These are phyloP conservation scores for Vireo griseus DNA, from an alignment of 2,797 vertebrate species.

Conservation along the genomic window DNA sequence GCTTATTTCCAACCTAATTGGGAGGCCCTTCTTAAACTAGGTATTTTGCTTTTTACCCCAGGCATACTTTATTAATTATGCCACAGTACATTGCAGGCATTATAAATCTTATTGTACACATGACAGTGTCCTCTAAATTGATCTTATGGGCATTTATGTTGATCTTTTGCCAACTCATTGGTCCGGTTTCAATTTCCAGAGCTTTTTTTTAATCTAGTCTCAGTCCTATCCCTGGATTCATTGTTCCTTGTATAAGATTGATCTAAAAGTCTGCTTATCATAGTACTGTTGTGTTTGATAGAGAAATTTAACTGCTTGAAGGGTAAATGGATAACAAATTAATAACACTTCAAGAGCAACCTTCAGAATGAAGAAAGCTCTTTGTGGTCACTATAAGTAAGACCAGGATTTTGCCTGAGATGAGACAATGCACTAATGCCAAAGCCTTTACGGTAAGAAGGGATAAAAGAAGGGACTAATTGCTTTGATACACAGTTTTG, in stretches of 20 bases:
- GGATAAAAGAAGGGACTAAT: neutral
- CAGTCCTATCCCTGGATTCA: neutral
- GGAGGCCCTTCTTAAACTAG: neutral
- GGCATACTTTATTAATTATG: neutral
- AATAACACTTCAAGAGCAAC: neutral
- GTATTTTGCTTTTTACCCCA: neutral
- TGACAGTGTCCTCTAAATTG: neutral
- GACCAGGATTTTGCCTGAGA: neutral
- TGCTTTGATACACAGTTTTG: neutral
- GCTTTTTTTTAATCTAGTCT: neutral
- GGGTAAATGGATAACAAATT: neutral
- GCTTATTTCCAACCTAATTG: neutral
- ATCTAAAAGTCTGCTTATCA: neutral
- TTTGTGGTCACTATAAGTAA: rapidly evolving
- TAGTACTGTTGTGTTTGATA: neutral
- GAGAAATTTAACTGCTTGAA: neutral
- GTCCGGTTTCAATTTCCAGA: neutral
- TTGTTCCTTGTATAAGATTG: neutral
- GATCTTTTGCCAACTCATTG: neutral
- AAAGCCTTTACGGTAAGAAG: neutral
- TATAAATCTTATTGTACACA: neutral
- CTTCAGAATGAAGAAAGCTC: neutral
- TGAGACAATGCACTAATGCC: neutral
- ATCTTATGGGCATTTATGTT: neutral
- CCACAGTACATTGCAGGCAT: neutral